Conservation (phyloP, 2,113 vertebrate genomes). For the Phoxinus phoxinus region DNA sequence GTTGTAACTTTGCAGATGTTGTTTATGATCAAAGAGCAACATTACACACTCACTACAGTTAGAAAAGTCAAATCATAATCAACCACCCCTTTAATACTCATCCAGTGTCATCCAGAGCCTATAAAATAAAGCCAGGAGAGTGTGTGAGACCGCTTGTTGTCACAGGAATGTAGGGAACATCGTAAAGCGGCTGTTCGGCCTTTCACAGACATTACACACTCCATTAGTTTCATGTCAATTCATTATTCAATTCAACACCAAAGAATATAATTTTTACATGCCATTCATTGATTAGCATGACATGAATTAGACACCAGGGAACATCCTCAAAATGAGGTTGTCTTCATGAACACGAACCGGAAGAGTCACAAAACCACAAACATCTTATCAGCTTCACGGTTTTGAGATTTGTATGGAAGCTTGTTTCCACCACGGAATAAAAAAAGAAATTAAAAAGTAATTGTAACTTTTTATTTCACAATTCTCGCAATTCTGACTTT, state of each 20-base stretch:
- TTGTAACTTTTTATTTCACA: too few species aligned
- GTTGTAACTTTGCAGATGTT: too few species aligned
- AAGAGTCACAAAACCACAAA: background rate
- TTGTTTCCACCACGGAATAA: too few species aligned
- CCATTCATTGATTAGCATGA: background rate
- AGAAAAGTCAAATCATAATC: too few species aligned
- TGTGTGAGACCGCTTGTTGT: background rate
- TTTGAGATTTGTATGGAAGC: background rate
- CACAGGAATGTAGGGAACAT: background rate
- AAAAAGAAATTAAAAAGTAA: too few species aligned
- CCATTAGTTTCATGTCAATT: slow-evolving; percentile 32
- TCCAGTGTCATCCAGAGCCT: too few species aligned
- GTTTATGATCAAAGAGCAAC: too few species aligned
- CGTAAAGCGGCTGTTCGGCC: background rate
- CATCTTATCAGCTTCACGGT: background rate
- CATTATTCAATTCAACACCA: slow-evolving; percentile 33
- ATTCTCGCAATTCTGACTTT: too few species aligned
- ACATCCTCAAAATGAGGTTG: background rate
- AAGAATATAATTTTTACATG: slow-evolving; percentile 15
- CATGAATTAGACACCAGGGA: slow-evolving; percentile 2
- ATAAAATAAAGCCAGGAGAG: background rate
- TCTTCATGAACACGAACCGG: background rate
- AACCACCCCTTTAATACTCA: too few species aligned
- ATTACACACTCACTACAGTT: too few species aligned
- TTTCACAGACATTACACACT: slow-evolving; percentile 4